A percentile compares a stretch with the other conserved stretches of the same genome.
Evolutionary conservation across 1,140 invertebrate genomes (phyloP).

Genomic region (Pectinophora gossypiella): DNA sequence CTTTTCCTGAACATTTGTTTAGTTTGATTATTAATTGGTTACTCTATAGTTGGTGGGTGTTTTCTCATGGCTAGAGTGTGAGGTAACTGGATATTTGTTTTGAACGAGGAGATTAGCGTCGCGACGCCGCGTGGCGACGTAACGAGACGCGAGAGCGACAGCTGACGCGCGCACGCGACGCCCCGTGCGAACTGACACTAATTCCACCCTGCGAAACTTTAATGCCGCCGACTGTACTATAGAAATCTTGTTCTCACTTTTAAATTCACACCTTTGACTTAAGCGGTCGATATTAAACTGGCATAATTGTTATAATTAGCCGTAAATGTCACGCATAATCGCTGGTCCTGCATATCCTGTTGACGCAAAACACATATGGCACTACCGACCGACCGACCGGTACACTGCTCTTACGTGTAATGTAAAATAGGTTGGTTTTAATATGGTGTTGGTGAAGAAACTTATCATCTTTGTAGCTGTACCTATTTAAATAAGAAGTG

Average conservation of each 20-base stretch:
- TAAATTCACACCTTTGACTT: background rate
- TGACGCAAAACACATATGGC: too few relatives aligned
- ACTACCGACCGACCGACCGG: too few relatives aligned
- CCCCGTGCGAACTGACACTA: constrained; percentile 17
- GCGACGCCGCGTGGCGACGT: constrained; percentile 44
- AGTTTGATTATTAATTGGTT: too few relatives aligned
- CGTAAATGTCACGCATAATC: background rate
- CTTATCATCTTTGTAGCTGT: too few relatives aligned
- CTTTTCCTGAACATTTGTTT: background rate
- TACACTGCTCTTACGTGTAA: too few relatives aligned
- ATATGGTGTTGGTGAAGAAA: too few relatives aligned
- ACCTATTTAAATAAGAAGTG: too few relatives aligned
- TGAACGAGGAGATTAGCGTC: constrained; percentile 40
- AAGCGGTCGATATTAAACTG: background rate
- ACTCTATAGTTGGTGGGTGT: too few relatives aligned
- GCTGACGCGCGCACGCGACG: constrained; percentile 48
- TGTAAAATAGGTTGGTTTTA: too few relatives aligned
- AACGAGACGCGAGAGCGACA: constrained; percentile 61
- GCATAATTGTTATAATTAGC: background rate
- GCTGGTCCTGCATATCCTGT: too few relatives aligned
- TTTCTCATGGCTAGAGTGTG: too few relatives aligned
- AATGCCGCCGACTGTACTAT: background rate
- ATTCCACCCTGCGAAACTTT: constrained; percentile 20
- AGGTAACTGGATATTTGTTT: constrained; percentile 35
- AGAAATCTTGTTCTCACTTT: background rate